Evolutionary conservation across 2,888 invertebrate species (phyloP).

Genomic region (Trichogramma evanescens): DNA sequence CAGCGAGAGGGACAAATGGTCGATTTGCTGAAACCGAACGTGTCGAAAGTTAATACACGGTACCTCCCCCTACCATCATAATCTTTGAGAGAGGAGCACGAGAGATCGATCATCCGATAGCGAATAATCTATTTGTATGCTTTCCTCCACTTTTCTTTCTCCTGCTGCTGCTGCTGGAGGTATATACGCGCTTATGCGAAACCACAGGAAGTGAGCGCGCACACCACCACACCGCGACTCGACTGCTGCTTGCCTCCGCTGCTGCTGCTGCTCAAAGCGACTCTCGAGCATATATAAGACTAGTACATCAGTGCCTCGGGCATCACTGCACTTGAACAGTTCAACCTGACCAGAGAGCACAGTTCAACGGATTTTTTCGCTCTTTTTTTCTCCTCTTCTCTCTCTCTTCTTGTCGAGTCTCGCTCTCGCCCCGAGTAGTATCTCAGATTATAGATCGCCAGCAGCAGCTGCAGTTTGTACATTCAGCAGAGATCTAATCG

Average conservation of each 20-base stretch:
- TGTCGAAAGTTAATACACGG: too few relatives aligned
- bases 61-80: too few relatives aligned
- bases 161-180: background rate
- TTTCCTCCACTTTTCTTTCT: slow-evolving; percentile 7
- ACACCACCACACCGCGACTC: too few relatives aligned
- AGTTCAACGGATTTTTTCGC: background rate
- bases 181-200: background rate
- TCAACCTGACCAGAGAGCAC: slow-evolving; percentile 12
- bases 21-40: too few relatives aligned
- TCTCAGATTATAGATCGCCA: too few relatives aligned
- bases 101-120: too few relatives aligned
- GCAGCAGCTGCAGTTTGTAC: too few relatives aligned
- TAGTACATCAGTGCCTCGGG: slow-evolving; percentile 25
- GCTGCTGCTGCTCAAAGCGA: background rate
- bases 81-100: too few relatives aligned
- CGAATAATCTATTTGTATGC: background rate
- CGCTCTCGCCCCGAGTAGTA: too few relatives aligned
- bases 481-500: too few relatives aligned
- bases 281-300: slow-evolving; percentile 34
- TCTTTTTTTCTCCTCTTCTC: background rate
- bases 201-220: background rate
- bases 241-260: background rate
- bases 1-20: too few relatives aligned
- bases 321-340: slow-evolving; percentile 34
- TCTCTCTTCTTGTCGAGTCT: background rate